These are phyloP conservation scores for Colius striatus DNA, from an alignment of 2,113 vertebrate genomes.

Conservation along the genomic window DNA sequence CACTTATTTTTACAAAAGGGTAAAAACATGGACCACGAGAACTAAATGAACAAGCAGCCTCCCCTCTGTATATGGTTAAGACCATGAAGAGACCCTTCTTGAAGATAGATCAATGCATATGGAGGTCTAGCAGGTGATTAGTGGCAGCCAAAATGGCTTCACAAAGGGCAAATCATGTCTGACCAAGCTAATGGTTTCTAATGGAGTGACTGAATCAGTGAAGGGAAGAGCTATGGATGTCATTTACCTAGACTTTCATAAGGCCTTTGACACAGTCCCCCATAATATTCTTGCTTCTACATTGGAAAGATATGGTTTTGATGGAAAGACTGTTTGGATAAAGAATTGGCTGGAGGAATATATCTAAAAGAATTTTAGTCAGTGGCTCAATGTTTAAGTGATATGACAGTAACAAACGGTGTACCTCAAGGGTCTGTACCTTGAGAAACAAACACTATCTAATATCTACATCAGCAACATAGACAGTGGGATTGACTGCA, in stretches of 20 bases:
- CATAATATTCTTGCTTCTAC: background rate
- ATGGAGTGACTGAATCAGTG: background rate
- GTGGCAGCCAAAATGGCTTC: background rate
- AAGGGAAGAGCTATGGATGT: background rate
- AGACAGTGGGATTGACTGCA: background rate
- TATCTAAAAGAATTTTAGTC: background rate
- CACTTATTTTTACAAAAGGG: background rate
- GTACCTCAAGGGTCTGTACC: background rate
- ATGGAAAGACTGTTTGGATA: background rate
- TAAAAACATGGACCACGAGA: background rate
- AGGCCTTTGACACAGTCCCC: background rate
- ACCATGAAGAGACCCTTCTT: background rate
- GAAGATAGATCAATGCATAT: background rate
- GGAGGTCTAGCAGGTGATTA: no score
- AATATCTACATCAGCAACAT: background rate
- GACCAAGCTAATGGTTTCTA: background rate
- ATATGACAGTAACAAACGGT: background rate
- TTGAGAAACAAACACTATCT: background rate
- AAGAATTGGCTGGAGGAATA: background rate
- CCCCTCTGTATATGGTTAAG: background rate
- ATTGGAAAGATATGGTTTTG: background rate
- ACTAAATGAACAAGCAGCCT: background rate
- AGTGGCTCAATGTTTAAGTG: background rate
- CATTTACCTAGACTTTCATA: background rate
- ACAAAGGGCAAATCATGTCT: background rate